phyloP scores from a whole-genome alignment of 2,888 invertebrate species.

The Gerris lacustris region DNA sequence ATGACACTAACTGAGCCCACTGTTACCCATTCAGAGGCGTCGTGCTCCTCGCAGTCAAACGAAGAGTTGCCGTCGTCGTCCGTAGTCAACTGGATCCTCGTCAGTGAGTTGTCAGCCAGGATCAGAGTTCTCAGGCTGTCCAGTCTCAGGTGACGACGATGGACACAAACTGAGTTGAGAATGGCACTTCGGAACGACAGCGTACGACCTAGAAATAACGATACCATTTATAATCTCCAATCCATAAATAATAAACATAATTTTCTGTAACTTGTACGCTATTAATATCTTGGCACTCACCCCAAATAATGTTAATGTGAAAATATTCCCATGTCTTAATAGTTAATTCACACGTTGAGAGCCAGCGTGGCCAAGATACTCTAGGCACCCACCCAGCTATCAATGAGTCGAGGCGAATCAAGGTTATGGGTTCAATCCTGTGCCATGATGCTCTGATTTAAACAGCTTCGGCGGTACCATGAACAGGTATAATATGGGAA shows the following conservation, averaged over 20 bases:
- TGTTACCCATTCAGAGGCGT: constrained; percentile 45
- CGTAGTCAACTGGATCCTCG: constrained; percentile 64
- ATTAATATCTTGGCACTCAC: no score
- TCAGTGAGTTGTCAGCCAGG: constrained; percentile 73
- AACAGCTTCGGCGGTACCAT: no score
- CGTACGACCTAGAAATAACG: constrained; percentile 39
- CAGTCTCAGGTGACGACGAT: constrained; percentile 68
- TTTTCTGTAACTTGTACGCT: no score
- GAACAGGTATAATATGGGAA: no score
- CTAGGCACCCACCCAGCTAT: no score
- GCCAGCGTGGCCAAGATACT: no score
- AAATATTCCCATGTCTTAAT: no score
- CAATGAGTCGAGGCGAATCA: no score
- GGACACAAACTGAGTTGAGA: constrained; percentile 68
- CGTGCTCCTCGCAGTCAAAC: constrained; percentile 40
- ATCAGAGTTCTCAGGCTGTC: constrained; percentile 71
- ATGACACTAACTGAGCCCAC: constrained; percentile 10
- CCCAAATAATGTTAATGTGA: no score
- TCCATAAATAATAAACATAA: background rate
- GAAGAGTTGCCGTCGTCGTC: constrained; percentile 55
- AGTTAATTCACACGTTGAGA: no score
- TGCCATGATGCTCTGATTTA: no score
- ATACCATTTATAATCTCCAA: background rate
- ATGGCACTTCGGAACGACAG: constrained; percentile 53
- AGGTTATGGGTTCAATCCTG: no score